Evolutionary conservation across 1,140 invertebrate species (phyloP), one percentile per base, ranked within the genome.

Genomic region (Drosophila ananassae): DNA sequence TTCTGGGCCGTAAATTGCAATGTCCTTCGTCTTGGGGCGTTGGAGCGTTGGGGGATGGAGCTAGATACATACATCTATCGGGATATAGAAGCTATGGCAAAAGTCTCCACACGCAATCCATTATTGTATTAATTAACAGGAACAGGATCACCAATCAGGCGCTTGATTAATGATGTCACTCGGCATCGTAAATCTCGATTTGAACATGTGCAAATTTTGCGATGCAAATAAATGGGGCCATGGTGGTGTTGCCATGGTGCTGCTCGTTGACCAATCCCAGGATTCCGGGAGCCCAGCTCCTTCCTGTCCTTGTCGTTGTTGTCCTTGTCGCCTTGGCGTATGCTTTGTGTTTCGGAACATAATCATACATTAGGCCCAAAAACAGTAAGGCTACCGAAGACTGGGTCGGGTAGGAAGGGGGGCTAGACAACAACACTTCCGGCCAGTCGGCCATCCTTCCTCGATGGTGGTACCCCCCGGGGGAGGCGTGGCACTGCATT

Each of bases 111-210:
- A 78, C 66, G 75, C 90, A 85, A 91, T 91, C 87, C 82, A 91
- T 91, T 91, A 92, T 92, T 91, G 91, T 92, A 92, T 92, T 92
- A 92, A 92, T 92, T 92, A 92, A 92, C 91, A 92, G 89, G 89
- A 92, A 92, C 91, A 92, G 90, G 91, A 92, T 91, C 91, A 91
- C 91, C 91, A 92, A 92, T 92, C 91, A 92, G 91, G 73, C 78
- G 90, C 91, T 90, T 92, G 91, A 92, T 92, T 92, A 92, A 92
- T 92, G 91, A 92, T 92, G 91, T 92, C 91, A 92, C 84, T 90
- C 73, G 71, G 62, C 71, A 56, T 91, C 91, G 91, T 92, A 92
- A 92, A 92, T 92, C 91, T 92, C 77, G 85, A 90, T 91, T 89
- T 90, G 80, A 90, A 91, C 90, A 91, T 89, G 85, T 90, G 85